Base-by-base conservation (phyloP, 2,113 vertebrate species). In the Dasyornis broadbenti region DNA sequence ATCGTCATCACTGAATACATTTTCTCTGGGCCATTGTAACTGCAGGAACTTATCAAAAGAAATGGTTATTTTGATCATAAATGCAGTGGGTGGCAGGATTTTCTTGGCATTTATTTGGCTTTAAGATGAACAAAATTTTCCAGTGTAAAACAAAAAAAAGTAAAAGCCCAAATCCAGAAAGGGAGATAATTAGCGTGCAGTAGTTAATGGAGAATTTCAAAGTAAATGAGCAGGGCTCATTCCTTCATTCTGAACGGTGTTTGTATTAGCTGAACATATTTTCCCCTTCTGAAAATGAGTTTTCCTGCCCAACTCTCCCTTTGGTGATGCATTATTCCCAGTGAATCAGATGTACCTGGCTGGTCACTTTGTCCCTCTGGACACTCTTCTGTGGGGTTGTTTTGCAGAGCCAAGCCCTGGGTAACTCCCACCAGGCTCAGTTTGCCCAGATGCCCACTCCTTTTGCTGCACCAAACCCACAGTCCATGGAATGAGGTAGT, bases 31-130 rank as follows among this genome's bases (percentile, higher is more conserved):
- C 94, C 94, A 80, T 81, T 91, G 94, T 94, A 89, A 84, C 84
- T 91, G 79, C 88, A 86, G 84, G 72, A 95, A 91, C 50, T 95
- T 95, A 90, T 84, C 90, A 95, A 96, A 95, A 91, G 89, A 70
- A 92, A 89, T 31, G 0, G 54, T 93, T 95, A 86, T 97, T 97
- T 94, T 95, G 92, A 89, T 96, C 86, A 70, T 70, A 89, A 94
- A 71, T 86, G 60, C 88, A 88, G 71, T 86, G 72, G 78, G 81
- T 94, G 90, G 84, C 44, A 82, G 35, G 84, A 91, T 91, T 97
- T 96, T 56, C 89, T 91, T 68, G 91, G 93, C 92, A 61, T 95
- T 92, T 87, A 40, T 95, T 96, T 95, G 83, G 39, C 71, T 91
- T 91, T 40, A 85, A 71, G 53, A 89, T 31, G 64, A 93, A 81